These are phyloP conservation scores for Cettia cetti DNA, from an alignment of 2,113 vertebrate species.

Conservation along the genomic window DNA sequence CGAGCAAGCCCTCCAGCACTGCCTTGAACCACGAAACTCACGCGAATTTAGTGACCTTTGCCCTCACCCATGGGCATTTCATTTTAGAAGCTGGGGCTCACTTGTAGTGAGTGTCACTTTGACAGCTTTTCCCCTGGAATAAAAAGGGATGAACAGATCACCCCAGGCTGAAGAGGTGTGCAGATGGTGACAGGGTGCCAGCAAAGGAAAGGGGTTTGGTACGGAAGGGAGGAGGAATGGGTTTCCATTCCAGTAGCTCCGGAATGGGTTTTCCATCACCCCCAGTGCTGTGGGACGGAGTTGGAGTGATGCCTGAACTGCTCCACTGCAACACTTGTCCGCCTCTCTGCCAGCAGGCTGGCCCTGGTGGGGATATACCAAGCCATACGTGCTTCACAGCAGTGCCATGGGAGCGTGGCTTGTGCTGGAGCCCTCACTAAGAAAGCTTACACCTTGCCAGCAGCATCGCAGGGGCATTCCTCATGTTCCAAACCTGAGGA, in stretches of 20 bases:
- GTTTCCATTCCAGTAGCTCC: not conserved
- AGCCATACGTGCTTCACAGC: fast-evolving
- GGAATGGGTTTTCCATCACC: not conserved
- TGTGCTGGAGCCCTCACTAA: not conserved
- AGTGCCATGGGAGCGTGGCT: not conserved
- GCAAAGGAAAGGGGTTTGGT: not conserved
- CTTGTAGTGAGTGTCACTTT: not conserved
- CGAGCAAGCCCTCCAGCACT: not conserved
- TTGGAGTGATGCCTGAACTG: not conserved
- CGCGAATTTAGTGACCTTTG: fast-evolving
- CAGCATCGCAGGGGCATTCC: not conserved
- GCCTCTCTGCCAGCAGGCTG: not conserved
- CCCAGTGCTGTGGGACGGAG: not conserved
- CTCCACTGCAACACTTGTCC: fast-evolving
- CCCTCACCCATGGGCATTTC: fast-evolving
- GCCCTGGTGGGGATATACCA: not conserved
- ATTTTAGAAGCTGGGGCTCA: not conserved
- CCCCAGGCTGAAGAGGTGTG: not conserved
- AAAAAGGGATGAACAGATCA: not conserved
- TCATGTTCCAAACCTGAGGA: not conserved
- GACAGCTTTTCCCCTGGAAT: not conserved
- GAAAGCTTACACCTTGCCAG: not conserved
- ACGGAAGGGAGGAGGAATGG: not conserved
- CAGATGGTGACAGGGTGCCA: too few species aligned
- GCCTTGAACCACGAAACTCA: fast-evolving